A percentile compares a stretch with the other conserved stretches of the same genome.
These are phyloP conservation scores for Pungitius pungitius DNA, from an alignment of 2,113 vertebrate species.

Conservation along the genomic window DNA sequence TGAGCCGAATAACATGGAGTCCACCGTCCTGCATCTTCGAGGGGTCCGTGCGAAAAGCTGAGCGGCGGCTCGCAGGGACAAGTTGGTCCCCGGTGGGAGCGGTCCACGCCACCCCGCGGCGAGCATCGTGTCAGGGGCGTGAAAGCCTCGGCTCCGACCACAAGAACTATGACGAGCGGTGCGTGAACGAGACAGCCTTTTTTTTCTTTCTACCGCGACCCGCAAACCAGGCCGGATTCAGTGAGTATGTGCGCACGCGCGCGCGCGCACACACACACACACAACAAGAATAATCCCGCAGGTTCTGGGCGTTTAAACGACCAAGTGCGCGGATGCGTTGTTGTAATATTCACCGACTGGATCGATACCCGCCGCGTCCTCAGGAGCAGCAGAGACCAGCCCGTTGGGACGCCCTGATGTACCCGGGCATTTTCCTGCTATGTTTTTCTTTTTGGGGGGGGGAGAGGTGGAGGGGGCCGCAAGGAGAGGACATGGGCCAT, in stretches of 20 bases:
- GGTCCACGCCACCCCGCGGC: neutral
- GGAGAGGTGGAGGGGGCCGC: conserved; percentile 40
- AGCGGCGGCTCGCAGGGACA: conserved; percentile 13
- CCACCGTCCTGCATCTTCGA: conserved; percentile 71
- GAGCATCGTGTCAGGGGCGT: conserved; percentile 55
- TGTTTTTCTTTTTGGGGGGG: neutral
- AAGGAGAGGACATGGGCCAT: conserved; percentile 66
- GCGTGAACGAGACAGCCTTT: conserved; percentile 50
- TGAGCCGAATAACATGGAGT: conserved; percentile 83
- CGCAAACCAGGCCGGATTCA: conserved; percentile 75
- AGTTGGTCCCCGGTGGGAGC: conserved; percentile 13
- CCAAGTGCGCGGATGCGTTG: conserved; percentile 33
- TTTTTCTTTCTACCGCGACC: conserved; percentile 42
- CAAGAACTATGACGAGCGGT: conserved; percentile 64
- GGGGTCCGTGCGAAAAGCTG: conserved; percentile 57
- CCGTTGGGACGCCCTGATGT: conserved; percentile 51
- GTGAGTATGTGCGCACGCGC: conserved; percentile 72
- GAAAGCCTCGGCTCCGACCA: conserved; percentile 44
- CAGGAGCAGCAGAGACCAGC: conserved; percentile 22
- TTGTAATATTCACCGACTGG: conserved; percentile 42
- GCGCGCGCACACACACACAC: neutral
- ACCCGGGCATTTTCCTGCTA: conserved; percentile 54
- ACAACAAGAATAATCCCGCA: conserved; percentile 24
- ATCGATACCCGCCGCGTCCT: conserved; percentile 52
- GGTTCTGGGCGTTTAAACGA: conserved; percentile 35